Base-by-base conservation (phyloP, 1,140 invertebrate species). In the Planococcus citri region DNA sequence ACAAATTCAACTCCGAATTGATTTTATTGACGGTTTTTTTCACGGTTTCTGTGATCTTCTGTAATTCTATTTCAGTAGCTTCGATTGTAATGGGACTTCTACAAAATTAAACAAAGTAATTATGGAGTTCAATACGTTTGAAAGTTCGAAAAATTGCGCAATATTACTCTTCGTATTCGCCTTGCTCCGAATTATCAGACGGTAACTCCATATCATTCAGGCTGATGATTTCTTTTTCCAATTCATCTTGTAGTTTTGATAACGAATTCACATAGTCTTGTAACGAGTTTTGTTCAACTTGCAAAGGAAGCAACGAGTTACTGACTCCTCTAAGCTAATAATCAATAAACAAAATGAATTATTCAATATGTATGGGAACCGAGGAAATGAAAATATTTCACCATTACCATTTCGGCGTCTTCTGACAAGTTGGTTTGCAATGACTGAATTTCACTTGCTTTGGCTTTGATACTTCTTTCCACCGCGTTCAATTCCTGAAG, bases 11-110 rank as follows among this genome's bases (percentile, higher is more conserved):
- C 22, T 64, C 25, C 4, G 25, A 14, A 27, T 64, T 64, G 6
- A 64, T 64, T 64, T 64, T 64, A 25, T 64, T 27, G 20, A 64
- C 60, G 10, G 25, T 64, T 6, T 64, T 27, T 64, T 64, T 64
- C 17, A 64, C 25, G 10, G 21, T 24, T 25, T 64, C 60, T 14
- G 22, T 64, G 2, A 64, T 25, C 9, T 64, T 64, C 6, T 25
- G 22, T 64, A 64, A 27, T 64, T 64, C 60, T 64, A 17, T 25
- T 25, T 64, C 60, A 2, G 25, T 64, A 17, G 60, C 10, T 25
- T 64, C 60, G 22, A 64, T 25, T 6, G 25, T 64, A 25, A 25
- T 14, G 10, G 60, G 60, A 64, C 25, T 25, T 14, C 60, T 64
- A 64, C 22, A 64, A 51, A 51, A 17, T 51, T n/a, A 51, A 17